Evolutionary conservation across 2,113 vertebrate genomes (phyloP).

Genomic region (Pseudois nayaur): DNA sequence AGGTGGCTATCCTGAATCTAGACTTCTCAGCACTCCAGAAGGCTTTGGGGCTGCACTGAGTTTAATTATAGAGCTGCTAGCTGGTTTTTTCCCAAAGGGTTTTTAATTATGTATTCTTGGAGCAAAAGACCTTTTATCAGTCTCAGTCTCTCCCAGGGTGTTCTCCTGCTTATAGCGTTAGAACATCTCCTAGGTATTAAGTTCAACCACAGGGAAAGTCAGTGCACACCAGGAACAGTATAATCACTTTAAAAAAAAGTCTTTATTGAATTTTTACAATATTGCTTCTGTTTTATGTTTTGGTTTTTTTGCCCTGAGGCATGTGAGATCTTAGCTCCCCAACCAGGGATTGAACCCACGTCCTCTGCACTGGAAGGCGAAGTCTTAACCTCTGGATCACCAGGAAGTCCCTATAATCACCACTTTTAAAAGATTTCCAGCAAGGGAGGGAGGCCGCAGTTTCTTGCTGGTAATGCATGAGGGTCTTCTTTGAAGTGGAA

Average conservation of each 20-base stretch:
- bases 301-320: not conserved
- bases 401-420: not conserved
- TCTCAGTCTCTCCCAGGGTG: not conserved
- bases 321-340: not conserved
- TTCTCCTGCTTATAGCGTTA: not conserved
- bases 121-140: not conserved
- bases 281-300: not conserved
- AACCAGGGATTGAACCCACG: not conserved
- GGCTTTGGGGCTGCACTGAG: not conserved
- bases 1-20: not conserved
- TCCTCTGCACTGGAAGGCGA: not conserved
- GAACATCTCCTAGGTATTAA: not conserved
- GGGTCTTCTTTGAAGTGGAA: not conserved
- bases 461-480: not conserved
- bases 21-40: not conserved
- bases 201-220: not conserved
- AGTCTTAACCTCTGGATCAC: not conserved
- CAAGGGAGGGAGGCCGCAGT: not conserved
- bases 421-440: not conserved
- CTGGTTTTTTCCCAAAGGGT: not conserved
- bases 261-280: not conserved
- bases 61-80: not conserved
- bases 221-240: not conserved
- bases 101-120: not conserved
- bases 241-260: not conserved